These are phyloP conservation scores for Trichonephila inaurata DNA, from an alignment of 1,140 invertebrate species.

Conservation along the genomic window DNA sequence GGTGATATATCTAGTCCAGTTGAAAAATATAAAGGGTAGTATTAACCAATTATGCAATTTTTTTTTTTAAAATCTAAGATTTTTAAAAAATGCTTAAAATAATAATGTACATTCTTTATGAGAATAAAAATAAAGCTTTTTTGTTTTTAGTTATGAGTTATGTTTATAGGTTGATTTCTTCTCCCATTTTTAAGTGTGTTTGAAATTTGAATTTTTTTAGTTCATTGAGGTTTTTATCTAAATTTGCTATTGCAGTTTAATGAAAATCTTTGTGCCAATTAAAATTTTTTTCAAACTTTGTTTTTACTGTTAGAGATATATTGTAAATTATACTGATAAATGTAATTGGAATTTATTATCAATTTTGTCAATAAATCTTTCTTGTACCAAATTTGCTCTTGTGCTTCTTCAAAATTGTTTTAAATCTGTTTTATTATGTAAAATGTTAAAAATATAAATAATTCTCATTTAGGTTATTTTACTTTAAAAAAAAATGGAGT, in stretches of 20 bases:
- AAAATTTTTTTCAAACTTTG: background rate
- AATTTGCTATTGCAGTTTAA: background rate
- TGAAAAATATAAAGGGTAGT: background rate
- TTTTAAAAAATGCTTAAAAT: no score
- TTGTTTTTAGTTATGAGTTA: no score
- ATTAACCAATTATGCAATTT: background rate
- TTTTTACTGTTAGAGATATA: background rate
- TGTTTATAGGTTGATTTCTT: background rate
- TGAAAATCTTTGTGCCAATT: slow-evolving; percentile 21
- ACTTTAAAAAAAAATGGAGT: no score
- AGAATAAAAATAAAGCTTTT: no score
- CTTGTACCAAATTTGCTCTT: background rate
- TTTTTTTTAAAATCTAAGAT: background rate
- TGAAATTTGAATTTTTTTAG: background rate
- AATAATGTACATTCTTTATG: no score
- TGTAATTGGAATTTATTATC: background rate
- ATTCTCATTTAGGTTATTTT: no score
- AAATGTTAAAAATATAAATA: no score
- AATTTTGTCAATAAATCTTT: slow-evolving; percentile 10
- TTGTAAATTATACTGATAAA: background rate
- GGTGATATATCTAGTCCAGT: slow-evolving; percentile 30
- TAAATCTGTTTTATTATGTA: no score
- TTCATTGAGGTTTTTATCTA: background rate
- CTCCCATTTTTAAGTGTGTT: background rate
- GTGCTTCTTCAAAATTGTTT: background rate